phyloP scores from a whole-genome alignment of 1,140 invertebrate genomes.

The Micrasema longulum region DNA sequence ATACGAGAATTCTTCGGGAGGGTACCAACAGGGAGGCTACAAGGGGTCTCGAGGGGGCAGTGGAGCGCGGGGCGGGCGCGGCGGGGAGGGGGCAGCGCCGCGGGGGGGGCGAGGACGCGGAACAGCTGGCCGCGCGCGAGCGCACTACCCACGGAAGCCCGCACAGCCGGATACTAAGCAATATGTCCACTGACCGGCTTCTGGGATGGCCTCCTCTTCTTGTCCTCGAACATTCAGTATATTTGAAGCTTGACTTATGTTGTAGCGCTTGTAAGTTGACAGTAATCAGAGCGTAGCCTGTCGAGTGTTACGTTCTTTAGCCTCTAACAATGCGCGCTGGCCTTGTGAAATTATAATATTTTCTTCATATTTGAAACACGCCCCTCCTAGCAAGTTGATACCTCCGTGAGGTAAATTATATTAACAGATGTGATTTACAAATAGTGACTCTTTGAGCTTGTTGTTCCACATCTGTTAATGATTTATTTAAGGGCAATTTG shows the following conservation, averaged over 20 bases:
- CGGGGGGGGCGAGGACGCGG: slow-evolving; percentile 52
- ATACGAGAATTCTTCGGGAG: slow-evolving; percentile 57
- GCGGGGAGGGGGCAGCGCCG: slow-evolving; percentile 54
- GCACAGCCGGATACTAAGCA: slow-evolving; percentile 44
- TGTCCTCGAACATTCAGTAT: slow-evolving; percentile 1
- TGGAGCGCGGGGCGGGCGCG: slow-evolving; percentile 54
- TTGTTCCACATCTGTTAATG: slow-evolving; percentile 7
- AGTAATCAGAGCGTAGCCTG: not conserved
- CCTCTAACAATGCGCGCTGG: no score
- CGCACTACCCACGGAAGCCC: slow-evolving; percentile 60
- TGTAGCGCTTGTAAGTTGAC: slow-evolving; percentile 33
- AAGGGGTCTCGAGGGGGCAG: slow-evolving; percentile 59
- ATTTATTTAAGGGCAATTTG: slow-evolving; percentile 15
- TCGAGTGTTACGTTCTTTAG: no score
- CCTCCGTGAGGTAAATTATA: slow-evolving; percentile 14
- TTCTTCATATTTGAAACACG: no score
- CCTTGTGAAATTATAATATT: no score
- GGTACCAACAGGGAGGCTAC: slow-evolving; percentile 58
- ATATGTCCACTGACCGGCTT: slow-evolving; percentile 45
- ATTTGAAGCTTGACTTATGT: slow-evolving; percentile 34
- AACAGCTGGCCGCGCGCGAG: slow-evolving; percentile 55
- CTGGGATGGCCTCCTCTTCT: not conserved
- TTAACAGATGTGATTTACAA: not conserved
- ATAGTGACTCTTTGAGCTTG: slow-evolving; percentile 1
- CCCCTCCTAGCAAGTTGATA: not conserved